Percentiles rank a stretch among this genome's conserved stretches.
Evolutionary conservation across 2,888 invertebrate species (phyloP).

Genomic region (Ommatoiulus sabulosus): DNA sequence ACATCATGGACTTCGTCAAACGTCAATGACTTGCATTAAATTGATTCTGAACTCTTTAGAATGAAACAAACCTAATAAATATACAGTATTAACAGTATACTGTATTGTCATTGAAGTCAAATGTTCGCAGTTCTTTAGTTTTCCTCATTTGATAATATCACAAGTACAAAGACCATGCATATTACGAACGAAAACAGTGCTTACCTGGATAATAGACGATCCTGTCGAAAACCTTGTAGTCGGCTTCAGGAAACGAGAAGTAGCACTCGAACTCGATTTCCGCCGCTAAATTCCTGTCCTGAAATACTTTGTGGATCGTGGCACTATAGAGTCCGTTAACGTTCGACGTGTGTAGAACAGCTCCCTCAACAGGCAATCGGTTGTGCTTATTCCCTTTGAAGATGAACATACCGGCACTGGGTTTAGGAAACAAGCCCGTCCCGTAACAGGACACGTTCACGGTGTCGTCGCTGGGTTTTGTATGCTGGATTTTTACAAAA

Average conservation of each 20-base stretch:
- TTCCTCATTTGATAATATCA: no score
- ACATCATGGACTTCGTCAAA: no score
- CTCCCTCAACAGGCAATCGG: slow-evolving; percentile 16
- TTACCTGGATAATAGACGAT: slow-evolving; percentile 62
- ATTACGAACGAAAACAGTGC: no score
- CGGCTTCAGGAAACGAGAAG: slow-evolving; percentile 61
- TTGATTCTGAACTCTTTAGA: no score
- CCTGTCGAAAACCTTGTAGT: slow-evolving; percentile 59
- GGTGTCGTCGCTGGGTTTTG: slow-evolving; percentile 51
- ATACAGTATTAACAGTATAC: no score
- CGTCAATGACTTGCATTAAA: no score
- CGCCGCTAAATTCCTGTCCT: slow-evolving; percentile 60
- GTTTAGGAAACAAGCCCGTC: slow-evolving; percentile 54
- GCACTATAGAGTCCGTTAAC: slow-evolving; percentile 59
- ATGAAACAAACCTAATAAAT: no score
- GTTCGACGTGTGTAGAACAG: slow-evolving; percentile 33
- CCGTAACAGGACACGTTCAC: slow-evolving; percentile 58
- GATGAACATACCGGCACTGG: slow-evolving; percentile 57
- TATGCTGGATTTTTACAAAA: slow-evolving; percentile 45
- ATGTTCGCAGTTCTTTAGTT: no score
- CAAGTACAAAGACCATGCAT: no score
- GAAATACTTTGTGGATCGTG: slow-evolving; percentile 58
- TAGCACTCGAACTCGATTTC: slow-evolving; percentile 62
- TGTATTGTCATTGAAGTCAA: no score
- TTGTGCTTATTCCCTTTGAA: slow-evolving; percentile 55